Percentiles rank a stretch among this genome's conserved stretches.
Evolutionary conservation across 2,797 vertebrate species (phyloP).

Genomic region (Anguilla pacifica): DNA sequence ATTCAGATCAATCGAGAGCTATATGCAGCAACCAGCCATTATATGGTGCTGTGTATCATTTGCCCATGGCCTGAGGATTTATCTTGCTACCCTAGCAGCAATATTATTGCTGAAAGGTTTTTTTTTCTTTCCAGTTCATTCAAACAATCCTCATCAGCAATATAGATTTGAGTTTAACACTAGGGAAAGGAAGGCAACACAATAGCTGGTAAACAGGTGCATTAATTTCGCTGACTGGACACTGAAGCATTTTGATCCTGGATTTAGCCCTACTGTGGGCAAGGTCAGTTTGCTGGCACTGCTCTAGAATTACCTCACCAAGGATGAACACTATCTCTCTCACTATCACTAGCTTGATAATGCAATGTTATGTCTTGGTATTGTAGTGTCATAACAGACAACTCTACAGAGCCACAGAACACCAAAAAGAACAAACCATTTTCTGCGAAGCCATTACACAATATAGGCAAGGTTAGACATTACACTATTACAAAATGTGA

Average conservation of each 20-base stretch:
- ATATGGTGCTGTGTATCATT: not conserved
- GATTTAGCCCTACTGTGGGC: not conserved
- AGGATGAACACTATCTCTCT: not conserved
- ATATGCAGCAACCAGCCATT: not conserved
- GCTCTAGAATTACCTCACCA: not conserved
- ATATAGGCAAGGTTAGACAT: not conserved
- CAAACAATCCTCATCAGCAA: not conserved
- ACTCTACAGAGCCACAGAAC: not conserved
- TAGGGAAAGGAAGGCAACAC: not conserved
- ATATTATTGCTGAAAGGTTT: not conserved
- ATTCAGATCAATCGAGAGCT: not conserved
- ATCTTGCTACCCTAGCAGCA: not conserved
- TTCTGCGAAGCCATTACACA: not conserved
- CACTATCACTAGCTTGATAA: not conserved
- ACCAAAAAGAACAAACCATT: not conserved
- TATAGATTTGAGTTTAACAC: not conserved
- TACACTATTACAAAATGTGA: not conserved
- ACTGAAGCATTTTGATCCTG: not conserved
- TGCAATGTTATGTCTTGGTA: not conserved
- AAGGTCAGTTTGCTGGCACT: not conserved
- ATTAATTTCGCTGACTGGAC: not conserved
- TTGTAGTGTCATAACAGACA: not conserved
- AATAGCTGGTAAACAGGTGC: not conserved
- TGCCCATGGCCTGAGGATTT: not conserved
- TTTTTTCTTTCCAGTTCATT: not conserved